Conservation (phyloP, 2,888 invertebrate species). For the Hirtodrosophila alboralis region DNA sequence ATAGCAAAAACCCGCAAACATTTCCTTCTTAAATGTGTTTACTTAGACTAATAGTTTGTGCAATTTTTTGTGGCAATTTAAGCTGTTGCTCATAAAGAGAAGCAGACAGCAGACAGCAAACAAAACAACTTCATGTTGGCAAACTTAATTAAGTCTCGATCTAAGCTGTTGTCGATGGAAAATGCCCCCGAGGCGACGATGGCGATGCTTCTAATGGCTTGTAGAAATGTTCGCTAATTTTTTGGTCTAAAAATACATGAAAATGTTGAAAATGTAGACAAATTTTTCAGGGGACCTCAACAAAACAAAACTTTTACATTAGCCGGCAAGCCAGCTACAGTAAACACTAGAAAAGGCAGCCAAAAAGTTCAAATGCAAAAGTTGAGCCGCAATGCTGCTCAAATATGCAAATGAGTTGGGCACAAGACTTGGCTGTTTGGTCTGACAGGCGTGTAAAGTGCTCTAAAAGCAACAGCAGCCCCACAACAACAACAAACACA, state of each 20-base stretch:
- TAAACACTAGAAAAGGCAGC: slow-evolving; percentile 35
- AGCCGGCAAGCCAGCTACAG: slow-evolving; percentile 43
- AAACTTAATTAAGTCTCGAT: slow-evolving; percentile 15
- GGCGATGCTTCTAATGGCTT: slow-evolving; percentile 23
- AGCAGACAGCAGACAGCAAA: slow-evolving; percentile 7
- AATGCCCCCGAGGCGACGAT: not conserved
- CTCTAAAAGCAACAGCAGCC: slow-evolving; percentile 47
- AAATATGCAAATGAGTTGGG: slow-evolving; percentile 71
- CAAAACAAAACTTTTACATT: slow-evolving; percentile 67
- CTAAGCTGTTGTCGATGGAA: slow-evolving; percentile 9
- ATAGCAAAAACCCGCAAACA: no score
- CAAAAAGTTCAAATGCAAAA: slow-evolving; percentile 29
- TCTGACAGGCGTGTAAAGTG: slow-evolving; percentile 52
- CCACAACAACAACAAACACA: slow-evolving; percentile 13
- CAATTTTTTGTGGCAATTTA: slow-evolving; percentile 37
- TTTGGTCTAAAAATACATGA: slow-evolving; percentile 26
- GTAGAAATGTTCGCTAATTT: slow-evolving; percentile 59
- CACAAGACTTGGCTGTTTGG: slow-evolving; percentile 19
- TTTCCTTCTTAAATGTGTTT: not conserved
- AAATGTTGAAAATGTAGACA: slow-evolving; percentile 43
- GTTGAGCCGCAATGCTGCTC: slow-evolving; percentile 50
- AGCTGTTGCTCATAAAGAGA: slow-evolving; percentile 9
- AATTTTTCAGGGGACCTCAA: slow-evolving; percentile 35
- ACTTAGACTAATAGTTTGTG: slow-evolving; percentile 17
- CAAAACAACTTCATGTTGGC: slow-evolving; percentile 1